A percentile compares a stretch with the other conserved stretches of the same genome.
These are phyloP conservation scores for Pangasianodon hypophthalmus DNA, from an alignment of 2,113 vertebrate genomes.

Conservation along the genomic window DNA sequence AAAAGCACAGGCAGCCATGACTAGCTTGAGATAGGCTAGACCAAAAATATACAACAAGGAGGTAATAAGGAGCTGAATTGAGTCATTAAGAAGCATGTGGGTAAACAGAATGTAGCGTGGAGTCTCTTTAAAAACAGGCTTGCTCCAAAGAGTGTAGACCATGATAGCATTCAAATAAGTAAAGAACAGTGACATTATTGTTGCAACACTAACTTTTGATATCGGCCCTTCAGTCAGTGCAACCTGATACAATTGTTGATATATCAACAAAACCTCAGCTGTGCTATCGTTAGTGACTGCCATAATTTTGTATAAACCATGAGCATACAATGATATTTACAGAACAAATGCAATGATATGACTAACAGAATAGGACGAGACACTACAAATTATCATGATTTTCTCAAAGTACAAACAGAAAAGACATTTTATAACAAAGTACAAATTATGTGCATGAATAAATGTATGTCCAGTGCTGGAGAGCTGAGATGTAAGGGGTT, in stretches of 20 bases:
- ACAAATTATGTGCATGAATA: not conserved
- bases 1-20: conserved; percentile 18
- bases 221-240: not conserved
- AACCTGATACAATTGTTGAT: not conserved
- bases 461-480: not conserved
- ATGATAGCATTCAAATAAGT: conserved; percentile 46
- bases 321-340: no score
- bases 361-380: no score
- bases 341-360: no score
- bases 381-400: no score
- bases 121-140: conserved; percentile 37
- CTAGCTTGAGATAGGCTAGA: not conserved
- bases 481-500: not conserved
- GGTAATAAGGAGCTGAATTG: not conserved
- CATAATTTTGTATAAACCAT: no score
- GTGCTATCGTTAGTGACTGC: not conserved
- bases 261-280: not conserved
- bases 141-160: conserved; percentile 43
- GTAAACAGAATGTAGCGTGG: conserved; percentile 46
- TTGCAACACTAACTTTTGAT: not conserved
- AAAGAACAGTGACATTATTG: conserved; percentile 36
- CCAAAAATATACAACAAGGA: not conserved
- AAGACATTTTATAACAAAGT: not conserved
- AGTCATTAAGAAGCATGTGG: not conserved
- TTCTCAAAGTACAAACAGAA: not conserved